Base-by-base conservation (phyloP, 1,140 invertebrate genomes). In the Acromyrmex charruanus region DNA sequence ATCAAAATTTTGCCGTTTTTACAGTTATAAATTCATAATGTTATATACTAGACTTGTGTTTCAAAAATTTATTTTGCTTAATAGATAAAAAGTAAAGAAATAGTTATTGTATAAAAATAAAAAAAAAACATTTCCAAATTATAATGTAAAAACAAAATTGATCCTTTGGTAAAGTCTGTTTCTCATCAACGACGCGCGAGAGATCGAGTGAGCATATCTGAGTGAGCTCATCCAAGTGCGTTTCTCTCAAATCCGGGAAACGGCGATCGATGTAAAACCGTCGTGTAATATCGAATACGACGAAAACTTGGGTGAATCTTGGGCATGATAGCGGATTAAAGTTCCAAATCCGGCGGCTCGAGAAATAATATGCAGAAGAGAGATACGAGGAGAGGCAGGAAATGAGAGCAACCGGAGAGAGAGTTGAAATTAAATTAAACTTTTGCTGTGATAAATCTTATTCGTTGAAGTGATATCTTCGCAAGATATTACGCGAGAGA, bases 361-460 rank as follows among this genome's bases (percentile, higher is more conserved):
- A 86, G 85, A 89, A 89, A 91, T 91, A 91, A 91, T 91, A 91
- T 87, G 80, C 77, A 71, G 53, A 88, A 65, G 53, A 72, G 87
- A 89, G 86, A 89, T 74, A 87, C 58, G 69, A 69, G 77, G 28
- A 86, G 88, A 77, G 61, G 28, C 69, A 72, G 87, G 90, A 91
- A 92, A 91, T 85, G 88, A 91, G 81, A 86, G 86, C 75, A 80
- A 65, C 55, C 53, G 35, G 66, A 66, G 88, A 65, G 39, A 84
- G 55, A 74, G 88, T 63, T 55, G 84, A 91, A 91, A 91, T 91
- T 91, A 91, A 91, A 91, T 91, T 91, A 91, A 91, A 91, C 85
- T 91, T 91, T 90, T 39, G 80, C 87, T 53, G 80, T 65, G 89
- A 89, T 89, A 90, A 90, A 88, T 84, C 84, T 53, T 66, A 31